These are phyloP conservation scores for Acanthococcus lagerstroemiae DNA, from an alignment of 2,888 invertebrate species.

Conservation along the genomic window DNA sequence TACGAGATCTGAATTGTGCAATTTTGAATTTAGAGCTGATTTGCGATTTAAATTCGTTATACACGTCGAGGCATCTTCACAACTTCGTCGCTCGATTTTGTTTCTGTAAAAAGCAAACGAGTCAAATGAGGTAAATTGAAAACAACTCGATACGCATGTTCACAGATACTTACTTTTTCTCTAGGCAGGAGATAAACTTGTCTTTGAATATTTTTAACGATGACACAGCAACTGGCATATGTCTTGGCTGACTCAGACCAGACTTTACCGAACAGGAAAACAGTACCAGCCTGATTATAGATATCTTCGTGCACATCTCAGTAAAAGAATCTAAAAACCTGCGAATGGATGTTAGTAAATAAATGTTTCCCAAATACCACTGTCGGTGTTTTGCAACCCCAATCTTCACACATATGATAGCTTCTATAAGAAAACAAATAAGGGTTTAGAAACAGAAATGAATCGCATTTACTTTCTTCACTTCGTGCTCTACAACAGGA, in stretches of 20 bases:
- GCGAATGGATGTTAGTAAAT: constrained; percentile 2
- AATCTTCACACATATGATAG: too few species aligned
- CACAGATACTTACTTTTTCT: constrained; percentile 58
- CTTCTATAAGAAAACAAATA: too few species aligned
- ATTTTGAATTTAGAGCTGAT: constrained; percentile 63
- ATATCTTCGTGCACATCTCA: constrained; percentile 89
- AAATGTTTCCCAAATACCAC: neutral
- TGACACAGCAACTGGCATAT: constrained; percentile 78
- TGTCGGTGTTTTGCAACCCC: neutral
- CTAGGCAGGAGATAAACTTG: constrained; percentile 77
- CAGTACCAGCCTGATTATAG: constrained; percentile 68
- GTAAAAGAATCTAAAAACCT: constrained; percentile 64
- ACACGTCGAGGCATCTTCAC: constrained; percentile 72
- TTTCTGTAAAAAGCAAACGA: constrained; percentile 47
- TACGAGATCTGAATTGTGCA: constrained; percentile 65
- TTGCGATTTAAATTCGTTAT: constrained; percentile 70
- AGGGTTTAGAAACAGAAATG: neutral
- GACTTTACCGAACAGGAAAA: constrained; percentile 89
- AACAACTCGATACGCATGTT: too few species aligned
- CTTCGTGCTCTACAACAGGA: neutral
- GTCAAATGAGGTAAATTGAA: too few species aligned
- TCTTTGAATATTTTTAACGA: constrained; percentile 72
- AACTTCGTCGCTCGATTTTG: constrained; percentile 50
- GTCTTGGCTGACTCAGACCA: constrained; percentile 48
- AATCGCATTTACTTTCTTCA: neutral